Percentiles rank a stretch among this genome's conserved stretches.
Conservation (phyloP, 2,888 invertebrate species). For the Agrochola lota region DNA sequence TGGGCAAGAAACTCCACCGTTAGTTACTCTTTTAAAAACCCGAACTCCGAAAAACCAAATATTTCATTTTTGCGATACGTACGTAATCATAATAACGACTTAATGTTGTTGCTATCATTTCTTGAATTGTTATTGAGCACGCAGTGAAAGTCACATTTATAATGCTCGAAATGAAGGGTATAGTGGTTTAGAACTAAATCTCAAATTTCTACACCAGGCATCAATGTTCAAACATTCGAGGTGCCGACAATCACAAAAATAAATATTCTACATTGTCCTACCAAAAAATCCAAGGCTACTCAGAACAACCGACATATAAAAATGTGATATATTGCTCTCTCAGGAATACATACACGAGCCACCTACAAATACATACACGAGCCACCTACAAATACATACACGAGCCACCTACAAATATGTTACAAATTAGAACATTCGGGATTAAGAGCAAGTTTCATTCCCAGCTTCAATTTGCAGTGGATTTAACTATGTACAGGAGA, state of each 20-base stretch:
- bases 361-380: slow-evolving; percentile 31
- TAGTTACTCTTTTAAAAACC: too few species aligned
- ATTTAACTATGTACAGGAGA: not conserved
- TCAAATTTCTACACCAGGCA: not conserved
- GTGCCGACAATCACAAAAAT: not conserved
- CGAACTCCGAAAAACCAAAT: too few species aligned
- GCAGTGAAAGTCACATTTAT: too few species aligned
- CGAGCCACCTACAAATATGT: slow-evolving; percentile 27
- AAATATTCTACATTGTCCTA: not conserved
- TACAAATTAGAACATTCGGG: slow-evolving; percentile 30
- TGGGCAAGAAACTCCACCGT: too few species aligned
- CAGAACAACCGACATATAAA: slow-evolving; percentile 29
- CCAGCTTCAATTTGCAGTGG: slow-evolving; percentile 15
- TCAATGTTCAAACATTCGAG: not conserved
- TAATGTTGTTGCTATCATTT: not conserved
- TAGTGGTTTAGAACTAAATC: not conserved
- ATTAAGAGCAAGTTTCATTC: slow-evolving; percentile 24
- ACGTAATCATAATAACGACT: not conserved
- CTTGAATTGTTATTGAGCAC: not conserved
- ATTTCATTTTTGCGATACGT: not conserved
- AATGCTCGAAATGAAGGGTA: not conserved
- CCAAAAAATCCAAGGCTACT: slow-evolving; percentile 15
- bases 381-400: slow-evolving; percentile 19
- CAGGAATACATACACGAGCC: slow-evolving; percentile 18
- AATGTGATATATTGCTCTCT: slow-evolving; percentile 38